Evolutionary conservation across 1,140 invertebrate genomes (phyloP).

Genomic region (Chrysomallon squamiferum): DNA sequence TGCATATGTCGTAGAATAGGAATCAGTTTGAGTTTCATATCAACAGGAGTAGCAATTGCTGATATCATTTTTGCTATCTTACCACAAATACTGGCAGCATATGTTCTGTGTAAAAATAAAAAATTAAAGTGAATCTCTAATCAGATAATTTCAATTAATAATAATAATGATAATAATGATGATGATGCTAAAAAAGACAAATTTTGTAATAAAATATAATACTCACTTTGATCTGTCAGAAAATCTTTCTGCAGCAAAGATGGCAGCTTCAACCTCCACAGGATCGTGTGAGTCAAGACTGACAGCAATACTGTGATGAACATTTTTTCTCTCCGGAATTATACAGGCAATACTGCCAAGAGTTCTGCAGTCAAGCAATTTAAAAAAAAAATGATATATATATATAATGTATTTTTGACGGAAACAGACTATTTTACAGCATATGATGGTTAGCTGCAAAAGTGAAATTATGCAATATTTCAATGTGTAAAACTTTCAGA

Average conservation of each 20-base stretch:
- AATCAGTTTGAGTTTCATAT: conserved; percentile 89
- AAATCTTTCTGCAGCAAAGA: conserved; percentile 92
- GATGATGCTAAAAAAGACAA: too few relatives aligned
- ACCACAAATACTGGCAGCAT: conserved; percentile 95
- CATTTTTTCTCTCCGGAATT: conserved; percentile 91
- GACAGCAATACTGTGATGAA: conserved; percentile 91
- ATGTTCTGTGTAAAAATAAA: conserved; percentile 70
- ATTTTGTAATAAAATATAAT: too few relatives aligned
- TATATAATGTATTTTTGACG: too few relatives aligned
- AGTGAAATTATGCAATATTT: too few relatives aligned
- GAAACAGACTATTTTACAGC: too few relatives aligned
- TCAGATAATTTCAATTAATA: too few relatives aligned
- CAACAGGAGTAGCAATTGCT: conserved; percentile 86
- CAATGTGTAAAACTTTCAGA: too few relatives aligned
- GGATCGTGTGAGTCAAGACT: conserved; percentile 93
- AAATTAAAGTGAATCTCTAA: too few relatives aligned
- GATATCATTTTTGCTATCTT: conserved; percentile 96
- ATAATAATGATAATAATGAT: too few relatives aligned
- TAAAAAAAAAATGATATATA: too few relatives aligned
- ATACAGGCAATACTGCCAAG: conserved; percentile 91
- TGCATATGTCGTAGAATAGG: conserved; percentile 93
- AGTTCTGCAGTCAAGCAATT: conserved; percentile 65
- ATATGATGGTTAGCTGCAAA: too few relatives aligned
- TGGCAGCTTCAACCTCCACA: conserved; percentile 94
- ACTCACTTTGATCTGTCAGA: conserved; percentile 86